phyloP scores from a whole-genome alignment of 2,888 invertebrate genomes.

The Phrixothrix hirtus region DNA sequence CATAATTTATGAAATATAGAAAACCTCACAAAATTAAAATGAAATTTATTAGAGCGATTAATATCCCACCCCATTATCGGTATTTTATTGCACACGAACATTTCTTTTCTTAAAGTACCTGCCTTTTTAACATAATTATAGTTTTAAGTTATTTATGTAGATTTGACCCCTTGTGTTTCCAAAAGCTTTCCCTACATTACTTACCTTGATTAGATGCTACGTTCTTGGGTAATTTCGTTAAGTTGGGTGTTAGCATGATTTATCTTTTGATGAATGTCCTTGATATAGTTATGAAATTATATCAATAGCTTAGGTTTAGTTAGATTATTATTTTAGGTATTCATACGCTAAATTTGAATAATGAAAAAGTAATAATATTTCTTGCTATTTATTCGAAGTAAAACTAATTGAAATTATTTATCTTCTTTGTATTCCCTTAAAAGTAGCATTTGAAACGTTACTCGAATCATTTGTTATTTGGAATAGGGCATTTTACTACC shows the following conservation, averaged over 20 bases:
- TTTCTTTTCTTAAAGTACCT: slow-evolving; percentile 13
- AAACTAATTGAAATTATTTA: too few species aligned
- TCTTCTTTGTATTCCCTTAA: too few species aligned
- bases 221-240: slow-evolving; percentile 46
- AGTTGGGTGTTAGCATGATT: slow-evolving; percentile 52
- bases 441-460: slow-evolving; percentile 1
- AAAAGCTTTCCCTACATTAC: slow-evolving; percentile 16
- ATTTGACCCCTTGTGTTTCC: slow-evolving; percentile 16
- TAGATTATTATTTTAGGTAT: too few species aligned
- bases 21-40: background rate
- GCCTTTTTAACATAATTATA: slow-evolving; percentile 26
- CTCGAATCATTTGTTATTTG: slow-evolving; percentile 20
- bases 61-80: background rate
- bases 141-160: slow-evolving; percentile 23
- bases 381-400: too few species aligned
- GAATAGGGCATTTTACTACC: slow-evolving; percentile 9
- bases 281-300: slow-evolving; percentile 51
- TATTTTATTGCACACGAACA: background rate
- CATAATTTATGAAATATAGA: too few species aligned
- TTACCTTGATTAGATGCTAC: slow-evolving; percentile 22
- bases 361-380: too few species aligned
- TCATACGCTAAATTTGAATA: too few species aligned
- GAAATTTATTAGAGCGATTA: background rate
- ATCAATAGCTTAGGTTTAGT: background rate
- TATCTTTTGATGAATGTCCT: slow-evolving; percentile 47